Evolutionary conservation across 2,797 vertebrate genomes (phyloP).

Genomic region (Urophycis tenuis): DNA sequence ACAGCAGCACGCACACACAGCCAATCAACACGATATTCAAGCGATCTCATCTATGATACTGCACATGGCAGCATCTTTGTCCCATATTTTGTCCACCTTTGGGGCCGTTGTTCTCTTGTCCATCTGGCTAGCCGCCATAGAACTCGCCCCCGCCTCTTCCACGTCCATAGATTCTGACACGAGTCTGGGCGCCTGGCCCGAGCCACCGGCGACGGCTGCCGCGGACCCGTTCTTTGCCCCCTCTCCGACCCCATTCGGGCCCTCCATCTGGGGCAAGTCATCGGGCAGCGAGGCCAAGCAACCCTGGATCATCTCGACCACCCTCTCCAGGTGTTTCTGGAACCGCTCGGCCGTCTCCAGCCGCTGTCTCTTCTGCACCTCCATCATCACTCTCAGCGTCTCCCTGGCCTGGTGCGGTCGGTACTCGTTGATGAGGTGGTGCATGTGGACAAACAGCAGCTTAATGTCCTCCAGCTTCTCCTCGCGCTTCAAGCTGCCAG

Average conservation of each 20-base stretch:
- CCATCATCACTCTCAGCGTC: conserved; percentile 97
- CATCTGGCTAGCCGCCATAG: conserved; percentile 59
- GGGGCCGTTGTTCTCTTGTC: conserved; percentile 66
- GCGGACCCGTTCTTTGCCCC: conserved; percentile 29
- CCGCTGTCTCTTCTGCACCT: conserved; percentile 95
- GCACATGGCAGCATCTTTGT: conserved; percentile 95
- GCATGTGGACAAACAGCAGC: conserved; percentile 94
- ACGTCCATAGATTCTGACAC: conserved; percentile 82
- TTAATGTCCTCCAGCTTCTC: conserved; percentile 97
- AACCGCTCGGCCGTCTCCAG: conserved; percentile 93
- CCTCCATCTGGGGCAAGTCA: conserved; percentile 84
- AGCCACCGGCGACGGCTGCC: conserved; percentile 47
- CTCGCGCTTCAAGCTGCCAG: conserved; percentile 91
- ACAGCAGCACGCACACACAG: conserved; percentile 11
- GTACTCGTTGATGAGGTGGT: conserved; percentile 98
- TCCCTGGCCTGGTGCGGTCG: conserved; percentile 95
- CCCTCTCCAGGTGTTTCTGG: conserved; percentile 93
- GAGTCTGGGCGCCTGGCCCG: conserved; percentile 66
- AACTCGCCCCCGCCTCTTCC: conserved; percentile 72
- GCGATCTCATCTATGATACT: conserved; percentile 94
- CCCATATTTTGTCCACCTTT: conserved; percentile 81
- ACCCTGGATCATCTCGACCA: conserved; percentile 94
- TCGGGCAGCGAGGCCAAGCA: conserved; percentile 90
- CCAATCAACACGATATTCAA: conserved; percentile 40
- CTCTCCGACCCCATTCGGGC: conserved; percentile 37